phyloP scores from a whole-genome alignment of 2,113 vertebrate species.

The Siniperca chuatsi region DNA sequence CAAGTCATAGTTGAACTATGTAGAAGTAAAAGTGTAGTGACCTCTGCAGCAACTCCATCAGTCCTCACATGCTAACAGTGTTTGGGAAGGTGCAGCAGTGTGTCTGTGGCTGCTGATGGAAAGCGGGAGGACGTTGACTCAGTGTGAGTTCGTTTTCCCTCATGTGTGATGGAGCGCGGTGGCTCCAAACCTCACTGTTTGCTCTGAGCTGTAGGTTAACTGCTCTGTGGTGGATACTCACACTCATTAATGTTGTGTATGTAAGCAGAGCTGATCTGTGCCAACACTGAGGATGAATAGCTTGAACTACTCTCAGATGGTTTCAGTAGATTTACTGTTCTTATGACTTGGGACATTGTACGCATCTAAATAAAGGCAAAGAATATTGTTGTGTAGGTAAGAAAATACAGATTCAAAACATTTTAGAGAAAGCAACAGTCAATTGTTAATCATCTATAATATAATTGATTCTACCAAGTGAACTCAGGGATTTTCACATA shows the following conservation, averaged over 20 bases:
- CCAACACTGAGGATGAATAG: neutral
- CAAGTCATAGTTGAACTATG: neutral
- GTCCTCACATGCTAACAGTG: constrained; percentile 10
- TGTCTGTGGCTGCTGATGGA: constrained; percentile 26
- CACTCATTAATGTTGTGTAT: constrained; percentile 19
- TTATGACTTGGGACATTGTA: neutral
- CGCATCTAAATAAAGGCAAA: neutral
- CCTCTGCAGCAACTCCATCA: constrained; percentile 22
- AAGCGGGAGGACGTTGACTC: constrained; percentile 11
- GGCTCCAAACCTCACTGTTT: constrained; percentile 13
- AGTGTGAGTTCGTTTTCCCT: neutral
- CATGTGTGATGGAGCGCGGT: constrained; percentile 9
- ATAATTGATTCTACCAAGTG: neutral
- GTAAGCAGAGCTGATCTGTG: constrained; percentile 9
- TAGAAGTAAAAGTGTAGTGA: neutral
- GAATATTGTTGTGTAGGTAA: neutral
- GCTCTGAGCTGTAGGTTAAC: constrained; percentile 37
- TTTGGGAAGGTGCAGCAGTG: neutral
- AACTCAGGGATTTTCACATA: neutral
- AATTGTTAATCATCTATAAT: neutral
- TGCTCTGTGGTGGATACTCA: constrained; percentile 15
- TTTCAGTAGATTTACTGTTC: constrained; percentile 15
- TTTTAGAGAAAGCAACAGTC: neutral
- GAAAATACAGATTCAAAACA: neutral
- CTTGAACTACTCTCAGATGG: neutral